Evolutionary conservation across 2,113 vertebrate species (phyloP), one percentile per base, ranked within the genome.

Genomic region (Pelecanus crispus): DNA sequence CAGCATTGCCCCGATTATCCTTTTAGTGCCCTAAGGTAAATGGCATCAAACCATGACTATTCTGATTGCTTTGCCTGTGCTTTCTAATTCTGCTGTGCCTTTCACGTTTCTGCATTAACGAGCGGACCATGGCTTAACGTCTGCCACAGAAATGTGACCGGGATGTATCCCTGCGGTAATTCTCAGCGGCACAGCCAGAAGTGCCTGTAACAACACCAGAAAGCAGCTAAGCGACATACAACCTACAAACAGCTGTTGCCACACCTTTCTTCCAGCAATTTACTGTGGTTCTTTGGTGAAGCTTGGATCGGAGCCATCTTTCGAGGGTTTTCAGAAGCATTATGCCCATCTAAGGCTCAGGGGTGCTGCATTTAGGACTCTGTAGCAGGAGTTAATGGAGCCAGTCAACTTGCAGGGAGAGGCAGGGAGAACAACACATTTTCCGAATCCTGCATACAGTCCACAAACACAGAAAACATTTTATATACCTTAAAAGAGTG

Each of bases 121-220:
- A 81, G 38, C 3, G 59, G 65, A 79, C 10, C 6, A 2, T 0
- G 1, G 59, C 34, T 73, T 42, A 28, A 16, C 73, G 45, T 47
- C 75, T 29, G 44, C 8, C 55, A 42, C 1, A 0, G 38, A 70
- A n/a, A 65, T 68, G 83, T 68, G 34, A n/a, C 18, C 0, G 19
- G 52, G 52, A 55, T 0, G 10, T 3, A 55, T 1, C 29, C 73
- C 73, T 5, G 21, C n/a, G 28, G 52, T 25, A 19, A 6, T 40
- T n/a, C 67, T 6, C 83, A 15, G 81, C 1, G 0, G 59, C 42
- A 12, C 1, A 34, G 59, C 28, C 29, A 13, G 53, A 71, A 50
- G 36, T 55, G 44, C 62, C 62, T 4, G 32, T n/a, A 73, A 44
- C 34, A 53, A 7, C 6, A 17, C 44, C 2, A 42, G 40, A 45